A percentile compares a stretch with the other conserved stretches of the same genome.
These are phyloP conservation scores for Acyrthosiphon pisum DNA, from an alignment of 1,140 invertebrate genomes.

Conservation along the genomic window DNA sequence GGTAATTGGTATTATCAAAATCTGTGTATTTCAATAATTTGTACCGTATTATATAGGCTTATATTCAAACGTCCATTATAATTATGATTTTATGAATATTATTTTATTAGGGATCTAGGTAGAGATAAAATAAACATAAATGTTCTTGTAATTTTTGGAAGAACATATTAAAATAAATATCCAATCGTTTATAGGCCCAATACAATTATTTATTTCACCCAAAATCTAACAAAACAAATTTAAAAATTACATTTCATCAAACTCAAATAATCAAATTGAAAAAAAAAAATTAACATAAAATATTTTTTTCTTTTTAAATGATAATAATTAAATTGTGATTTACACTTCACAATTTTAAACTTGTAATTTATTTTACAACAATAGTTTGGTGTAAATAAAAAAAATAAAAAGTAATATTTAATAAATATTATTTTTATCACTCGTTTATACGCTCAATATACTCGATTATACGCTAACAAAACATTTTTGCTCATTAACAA, in stretches of 20 bases:
- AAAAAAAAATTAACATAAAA: background rate
- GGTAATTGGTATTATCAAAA: too few relatives aligned
- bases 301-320: background rate
- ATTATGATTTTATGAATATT: background rate
- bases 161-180: background rate
- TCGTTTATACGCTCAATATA: background rate
- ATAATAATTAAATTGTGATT: background rate
- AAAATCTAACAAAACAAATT: background rate
- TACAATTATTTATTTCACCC: background rate
- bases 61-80: background rate
- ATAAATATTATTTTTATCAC: background rate
- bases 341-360: background rate
- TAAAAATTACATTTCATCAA: background rate
- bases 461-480: slow-evolving; percentile 9
- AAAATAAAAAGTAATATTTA: background rate
- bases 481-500: slow-evolving; percentile 51
- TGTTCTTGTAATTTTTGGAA: background rate
- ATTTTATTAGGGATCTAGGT: background rate
- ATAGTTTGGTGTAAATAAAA: background rate
- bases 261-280: background rate
- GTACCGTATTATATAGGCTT: too few relatives aligned
- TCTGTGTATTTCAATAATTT: too few relatives aligned
- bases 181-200: background rate
- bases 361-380: background rate
- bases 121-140: background rate